These are phyloP conservation scores for Pantala flavescens DNA, from an alignment of 1,140 invertebrate species.

Conservation along the genomic window DNA sequence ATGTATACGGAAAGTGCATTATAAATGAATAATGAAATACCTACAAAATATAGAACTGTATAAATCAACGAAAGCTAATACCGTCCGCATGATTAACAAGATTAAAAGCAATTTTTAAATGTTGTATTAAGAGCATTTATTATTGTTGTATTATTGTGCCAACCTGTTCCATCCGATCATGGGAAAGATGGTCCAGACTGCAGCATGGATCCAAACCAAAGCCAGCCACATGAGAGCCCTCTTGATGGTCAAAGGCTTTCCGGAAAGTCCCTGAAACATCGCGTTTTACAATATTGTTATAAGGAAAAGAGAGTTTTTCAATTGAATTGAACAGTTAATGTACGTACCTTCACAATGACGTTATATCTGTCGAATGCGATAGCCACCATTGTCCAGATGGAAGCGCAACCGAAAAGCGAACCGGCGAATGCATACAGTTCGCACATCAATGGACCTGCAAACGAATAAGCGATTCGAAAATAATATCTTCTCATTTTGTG, in stretches of 20 bases:
- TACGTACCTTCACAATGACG: conserved; percentile 33
- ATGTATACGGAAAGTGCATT: no score
- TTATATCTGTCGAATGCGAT: conserved; percentile 41
- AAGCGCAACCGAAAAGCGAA: conserved; percentile 37
- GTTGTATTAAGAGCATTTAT: no score
- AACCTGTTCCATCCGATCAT: conserved; percentile 16
- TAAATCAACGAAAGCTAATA: no score
- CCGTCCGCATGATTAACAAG: no score
- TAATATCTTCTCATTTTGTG: no score
- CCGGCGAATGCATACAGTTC: conserved; percentile 40
- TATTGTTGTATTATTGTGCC: no score
- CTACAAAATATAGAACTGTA: no score
- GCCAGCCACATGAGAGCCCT: conserved; percentile 34
- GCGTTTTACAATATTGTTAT: no score
- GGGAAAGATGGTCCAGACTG: conserved; percentile 35
- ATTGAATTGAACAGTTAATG: background rate
- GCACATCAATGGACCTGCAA: conserved; percentile 34
- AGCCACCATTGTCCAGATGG: conserved; percentile 37
- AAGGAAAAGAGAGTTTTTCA: no score
- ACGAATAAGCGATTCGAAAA: background rate
- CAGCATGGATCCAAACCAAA: conserved; percentile 37
- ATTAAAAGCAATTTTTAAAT: no score
- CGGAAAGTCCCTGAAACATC: conserved; percentile 25
- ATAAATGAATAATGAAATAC: no score
- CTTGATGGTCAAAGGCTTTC: conserved; percentile 30